Evolutionary conservation across 2,888 invertebrate genomes (phyloP).

Genomic region (Diaperis boleti): DNA sequence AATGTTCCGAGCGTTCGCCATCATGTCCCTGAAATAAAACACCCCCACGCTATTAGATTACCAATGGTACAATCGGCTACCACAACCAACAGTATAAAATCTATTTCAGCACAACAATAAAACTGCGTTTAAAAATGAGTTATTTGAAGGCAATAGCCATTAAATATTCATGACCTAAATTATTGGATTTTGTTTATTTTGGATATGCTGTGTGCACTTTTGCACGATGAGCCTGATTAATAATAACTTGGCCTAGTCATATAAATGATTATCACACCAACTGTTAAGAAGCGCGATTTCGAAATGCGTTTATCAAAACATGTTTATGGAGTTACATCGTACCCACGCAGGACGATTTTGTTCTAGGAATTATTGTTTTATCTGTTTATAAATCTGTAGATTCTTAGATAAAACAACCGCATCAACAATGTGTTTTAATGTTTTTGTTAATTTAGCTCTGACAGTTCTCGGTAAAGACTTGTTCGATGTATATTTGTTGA

Average conservation of each 20-base stretch:
- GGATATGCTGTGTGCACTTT: not conserved
- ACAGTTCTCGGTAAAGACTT: too few relatives aligned
- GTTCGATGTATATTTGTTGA: too few relatives aligned
- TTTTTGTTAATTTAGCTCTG: too few relatives aligned
- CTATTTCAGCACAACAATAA: constrained; percentile 17
- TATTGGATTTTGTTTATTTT: not conserved
- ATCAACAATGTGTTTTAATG: not conserved
- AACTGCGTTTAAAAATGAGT: constrained; percentile 7
- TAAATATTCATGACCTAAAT: not conserved
- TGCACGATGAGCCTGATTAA: not conserved
- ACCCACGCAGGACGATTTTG: constrained; percentile 1
- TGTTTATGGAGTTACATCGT: not conserved
- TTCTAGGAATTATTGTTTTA: constrained; percentile 2
- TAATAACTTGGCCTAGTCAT: constrained; percentile 11
- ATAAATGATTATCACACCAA: too few relatives aligned
- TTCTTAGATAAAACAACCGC: constrained; percentile 8
- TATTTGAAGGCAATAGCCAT: constrained; percentile 3
- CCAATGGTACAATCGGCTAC: constrained; percentile 4
- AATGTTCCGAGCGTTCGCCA: constrained; percentile 81
- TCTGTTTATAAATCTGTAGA: not conserved
- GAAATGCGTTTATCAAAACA: constrained; percentile 7
- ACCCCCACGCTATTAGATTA: not conserved
- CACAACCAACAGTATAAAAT: constrained; percentile 10
- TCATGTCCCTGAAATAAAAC: constrained; percentile 74
- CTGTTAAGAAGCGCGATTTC: not conserved